Base-by-base conservation (phyloP, 2,797 vertebrate genomes). In the Rallus crepitans region DNA sequence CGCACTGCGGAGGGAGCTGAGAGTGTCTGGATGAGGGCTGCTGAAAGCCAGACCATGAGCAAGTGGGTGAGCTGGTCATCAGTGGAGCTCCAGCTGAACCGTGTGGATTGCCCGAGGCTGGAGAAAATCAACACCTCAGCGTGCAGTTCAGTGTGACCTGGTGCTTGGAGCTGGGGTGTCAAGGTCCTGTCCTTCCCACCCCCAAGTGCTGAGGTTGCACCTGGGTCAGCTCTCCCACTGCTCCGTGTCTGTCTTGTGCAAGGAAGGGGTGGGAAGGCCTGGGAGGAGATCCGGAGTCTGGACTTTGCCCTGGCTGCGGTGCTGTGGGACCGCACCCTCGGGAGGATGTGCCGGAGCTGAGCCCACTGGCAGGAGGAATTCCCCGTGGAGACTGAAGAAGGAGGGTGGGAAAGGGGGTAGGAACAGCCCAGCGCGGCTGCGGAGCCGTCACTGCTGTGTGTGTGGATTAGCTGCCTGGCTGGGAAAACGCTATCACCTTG, bases 401-500 rank as follows among this genome's bases (percentile, higher is more conserved):
- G 1, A 1, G 68, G 40, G 52, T 70, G 5, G 69, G 27, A 80
- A 87, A 20, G 7, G 3, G 10, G 1, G 8, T 20, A 28, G 45
- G 60, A 78, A 64, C 11, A 3, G 50, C 65, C 0, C n/a, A 76
- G 85, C 52, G 7, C 9, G 56, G 75, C 79, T 15, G 12, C 2
- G 0, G 73, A 87, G 57, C 84, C 5, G 17, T 59, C 6, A 0
- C 42, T 42, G 52, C 31, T 66, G 50, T 96, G 68, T 77, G 82
- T 65, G 42, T 37, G 94, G 75, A 79, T 95, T 91, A 91, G 88
- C 82, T 77, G 92, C 87, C 60, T 61, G 6, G 69, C 85, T 95
- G 93, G 93, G 94, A 86, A 71, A 77, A 81, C 90, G 93, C 94
- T 77, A 84, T 92, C 73, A 53, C 94, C 87, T 90, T 73, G n/a